phyloP scores from a whole-genome alignment of 2,888 invertebrate species.

The Amiota minor region DNA sequence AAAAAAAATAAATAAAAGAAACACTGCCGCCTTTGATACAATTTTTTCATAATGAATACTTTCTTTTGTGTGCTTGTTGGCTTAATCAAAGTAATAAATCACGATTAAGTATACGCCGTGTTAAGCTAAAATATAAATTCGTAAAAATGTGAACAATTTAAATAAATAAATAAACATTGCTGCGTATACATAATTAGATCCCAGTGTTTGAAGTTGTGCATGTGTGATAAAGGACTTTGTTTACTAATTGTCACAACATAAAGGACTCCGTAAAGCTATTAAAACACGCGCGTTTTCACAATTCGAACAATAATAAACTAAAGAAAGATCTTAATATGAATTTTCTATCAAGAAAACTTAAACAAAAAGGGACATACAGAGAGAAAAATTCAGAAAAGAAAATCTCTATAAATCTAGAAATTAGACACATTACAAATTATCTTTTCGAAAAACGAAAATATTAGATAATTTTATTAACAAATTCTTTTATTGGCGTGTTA shows the following conservation, averaged over 20 bases:
- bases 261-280: background rate
- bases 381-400: too few relatives aligned
- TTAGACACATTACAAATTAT: too few relatives aligned
- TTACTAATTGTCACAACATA: too few relatives aligned
- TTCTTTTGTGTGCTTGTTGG: background rate
- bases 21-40: too few relatives aligned
- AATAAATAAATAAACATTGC: too few relatives aligned
- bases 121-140: background rate
- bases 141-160: background rate
- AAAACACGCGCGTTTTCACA: background rate
- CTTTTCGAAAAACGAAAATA: too few relatives aligned
- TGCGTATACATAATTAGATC: too few relatives aligned
- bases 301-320: background rate
- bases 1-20: too few relatives aligned
- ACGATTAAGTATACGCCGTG: conserved; percentile 26
- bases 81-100: background rate
- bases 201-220: background rate
- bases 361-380: too few relatives aligned
- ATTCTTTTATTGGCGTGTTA: background rate
- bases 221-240: background rate
- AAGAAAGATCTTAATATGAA: background rate
- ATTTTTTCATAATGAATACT: too few relatives aligned
- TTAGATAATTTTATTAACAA: background rate
- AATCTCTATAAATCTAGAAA: too few relatives aligned
- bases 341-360: too few relatives aligned